Conservation (phyloP, 2,113 vertebrate genomes). For the Eubucco bourcierii region DNA sequence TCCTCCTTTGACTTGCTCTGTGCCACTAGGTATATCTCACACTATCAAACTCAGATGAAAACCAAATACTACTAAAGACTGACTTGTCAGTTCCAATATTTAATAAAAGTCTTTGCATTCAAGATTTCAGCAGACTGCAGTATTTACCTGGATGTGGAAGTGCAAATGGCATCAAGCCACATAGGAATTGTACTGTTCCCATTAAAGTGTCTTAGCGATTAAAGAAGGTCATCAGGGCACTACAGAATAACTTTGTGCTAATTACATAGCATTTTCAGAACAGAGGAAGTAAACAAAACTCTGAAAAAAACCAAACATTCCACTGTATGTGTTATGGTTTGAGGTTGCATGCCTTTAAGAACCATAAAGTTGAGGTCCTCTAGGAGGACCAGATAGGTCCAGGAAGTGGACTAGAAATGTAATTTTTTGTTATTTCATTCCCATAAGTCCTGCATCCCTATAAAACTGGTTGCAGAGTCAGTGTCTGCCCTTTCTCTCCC, state of each 20-base stretch:
- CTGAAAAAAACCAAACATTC: not conserved
- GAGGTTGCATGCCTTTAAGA: too few species aligned
- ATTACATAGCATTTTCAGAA: not conserved
- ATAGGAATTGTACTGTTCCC: not conserved
- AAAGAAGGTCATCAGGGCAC: not conserved
- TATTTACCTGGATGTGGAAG: not conserved
- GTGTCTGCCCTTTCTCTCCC: too few species aligned
- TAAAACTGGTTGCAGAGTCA: too few species aligned
- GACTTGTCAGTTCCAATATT: not conserved
- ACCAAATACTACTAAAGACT: not conserved
- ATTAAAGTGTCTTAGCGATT: not conserved
- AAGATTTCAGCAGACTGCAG: not conserved
- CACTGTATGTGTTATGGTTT: too few species aligned
- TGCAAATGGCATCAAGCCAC: not conserved
- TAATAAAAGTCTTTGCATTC: not conserved
- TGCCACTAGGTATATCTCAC: not conserved
- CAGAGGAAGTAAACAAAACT: not conserved
- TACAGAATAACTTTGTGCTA: not conserved
- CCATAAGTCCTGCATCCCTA: too few species aligned
- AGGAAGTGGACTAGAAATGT: too few species aligned
- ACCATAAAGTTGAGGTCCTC: too few species aligned
- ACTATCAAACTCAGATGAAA: not conserved
- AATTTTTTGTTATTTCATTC: too few species aligned
- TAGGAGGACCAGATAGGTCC: too few species aligned
- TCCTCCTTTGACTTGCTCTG: not conserved